Base-by-base conservation (phyloP, 2,888 invertebrate species). In the Carcina quercana region DNA sequence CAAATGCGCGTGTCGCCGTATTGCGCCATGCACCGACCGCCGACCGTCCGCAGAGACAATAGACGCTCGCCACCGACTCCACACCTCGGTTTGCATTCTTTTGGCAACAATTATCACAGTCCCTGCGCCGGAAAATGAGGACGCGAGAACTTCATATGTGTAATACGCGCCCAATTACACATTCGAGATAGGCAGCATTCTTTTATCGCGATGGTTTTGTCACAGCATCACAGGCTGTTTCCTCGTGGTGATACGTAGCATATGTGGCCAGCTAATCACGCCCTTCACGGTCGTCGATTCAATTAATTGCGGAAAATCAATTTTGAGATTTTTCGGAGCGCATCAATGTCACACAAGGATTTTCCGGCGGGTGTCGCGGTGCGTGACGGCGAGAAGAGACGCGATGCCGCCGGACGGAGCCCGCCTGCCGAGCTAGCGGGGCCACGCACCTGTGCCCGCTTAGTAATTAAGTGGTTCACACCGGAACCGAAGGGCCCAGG, bases 1-100 rank as follows among this genome's bases (percentile, higher is more conserved):
- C 69, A 76, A 72, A 78, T 56, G 68, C 67, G 74, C 80, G 75
- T 79, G 72, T 76, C 79, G 74, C 74, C 76, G 66, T 53, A 59
- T 78, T 76, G 67, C 76, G 66, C 59, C 67, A 76, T 11, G 11
- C 24, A 11, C 24, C n/a, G n/a, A n/a, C 53, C 47, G 35, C 35
- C 28, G 30, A 14, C 15, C 28, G 13, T 17, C 34, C 42, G 8
- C 30, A 43, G 53, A 75, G 59, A 76, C 76, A 78, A 76, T 74
- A 54, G 66, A 42, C 37, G 47, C 57, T 60, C 63, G 69, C 62
- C 60, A 57, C 56, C n/a, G n/a, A 66, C 63, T 66, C 67, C 40
- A 47, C 64, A 64, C 62, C 56, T 60, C 49, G 45, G 45, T 45
- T 67, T 46, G 45, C 60, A 63, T 62, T 62, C 58, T 72, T 74